Percentiles rank a stretch among this genome's conserved stretches.
Evolutionary conservation across 2,888 invertebrate species (phyloP).

Genomic region (Odontocerum albicorne): DNA sequence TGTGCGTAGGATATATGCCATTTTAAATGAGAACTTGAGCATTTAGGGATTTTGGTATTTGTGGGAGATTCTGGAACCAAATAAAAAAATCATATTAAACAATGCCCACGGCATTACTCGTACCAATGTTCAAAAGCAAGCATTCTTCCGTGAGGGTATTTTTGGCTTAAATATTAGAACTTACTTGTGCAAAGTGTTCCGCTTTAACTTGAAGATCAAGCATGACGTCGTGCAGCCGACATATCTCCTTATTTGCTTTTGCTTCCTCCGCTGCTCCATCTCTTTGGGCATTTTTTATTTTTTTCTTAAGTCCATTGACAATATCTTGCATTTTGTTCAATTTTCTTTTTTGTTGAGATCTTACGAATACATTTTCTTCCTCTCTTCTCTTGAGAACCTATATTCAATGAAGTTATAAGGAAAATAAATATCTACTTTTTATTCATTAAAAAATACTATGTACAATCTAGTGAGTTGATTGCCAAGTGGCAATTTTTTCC

Average conservation of each 20-base stretch:
- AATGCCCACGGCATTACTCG: neutral
- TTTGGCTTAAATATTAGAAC: too few relatives aligned
- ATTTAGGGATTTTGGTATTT: too few relatives aligned
- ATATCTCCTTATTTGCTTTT: slow-evolving; percentile 68
- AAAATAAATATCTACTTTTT: too few relatives aligned
- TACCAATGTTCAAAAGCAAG: neutral
- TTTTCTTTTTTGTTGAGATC: slow-evolving; percentile 76
- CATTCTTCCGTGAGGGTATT: neutral
- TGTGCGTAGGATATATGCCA: too few relatives aligned
- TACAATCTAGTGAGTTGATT: too few relatives aligned
- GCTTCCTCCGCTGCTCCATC: slow-evolving; percentile 66
- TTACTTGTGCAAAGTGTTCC: slow-evolving; percentile 60
- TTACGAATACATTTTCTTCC: slow-evolving; percentile 80
- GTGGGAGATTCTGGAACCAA: too few relatives aligned
- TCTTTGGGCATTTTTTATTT: slow-evolving; percentile 66
- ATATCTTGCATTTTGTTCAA: slow-evolving; percentile 76
- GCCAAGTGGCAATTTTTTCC: too few relatives aligned
- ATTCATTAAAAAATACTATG: too few relatives aligned
- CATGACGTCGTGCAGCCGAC: slow-evolving; percentile 67
- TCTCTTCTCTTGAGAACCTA: slow-evolving; percentile 80
- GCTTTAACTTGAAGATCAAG: slow-evolving; percentile 71
- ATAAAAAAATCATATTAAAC: too few relatives aligned
- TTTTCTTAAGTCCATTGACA: slow-evolving; percentile 65
- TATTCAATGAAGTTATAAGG: too few relatives aligned
- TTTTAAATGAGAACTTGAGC: too few relatives aligned